Evolutionary conservation across 2,888 invertebrate species (phyloP), one percentile per base, ranked within the genome.

Genomic region (Euzetes globulus): DNA sequence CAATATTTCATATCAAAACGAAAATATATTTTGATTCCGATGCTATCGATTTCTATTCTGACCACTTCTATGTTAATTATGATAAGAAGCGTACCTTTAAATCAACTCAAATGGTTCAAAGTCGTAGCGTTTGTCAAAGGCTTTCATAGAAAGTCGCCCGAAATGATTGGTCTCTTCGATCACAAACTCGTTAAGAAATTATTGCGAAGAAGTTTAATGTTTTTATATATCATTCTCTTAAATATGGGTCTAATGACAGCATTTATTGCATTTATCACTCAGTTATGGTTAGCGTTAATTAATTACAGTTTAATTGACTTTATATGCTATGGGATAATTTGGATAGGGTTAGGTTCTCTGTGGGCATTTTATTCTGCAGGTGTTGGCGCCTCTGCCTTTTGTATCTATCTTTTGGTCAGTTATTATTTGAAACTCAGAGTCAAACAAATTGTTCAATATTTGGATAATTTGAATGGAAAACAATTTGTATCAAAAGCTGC

Each of bases 341-440:
- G 22, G 22, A n/a, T 58, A 5, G 6, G 6, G 1, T 19, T 22
- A 4, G 58, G n/a, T 27, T 4, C 22, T n/a, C 9, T 58, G 6
- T 58, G 58, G 58, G 22, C 58, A 4, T 58, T 58, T 13, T 58
- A 19, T 58, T 58, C 15, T 58, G 58, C 58, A 6, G 58, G 58
- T 22, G 4, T 22, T 22, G 58, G 58, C 22, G 9, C 25, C 2
- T 22, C 58, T 7, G 5, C 13, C 1, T 58, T 58, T 3, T 11
- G 58, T 6, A 4, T 19, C 9, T 58, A 22, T 13, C 58, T 58
- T 11, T 17, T 58, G 11, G 22, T 58, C 22, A 17, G 22, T 58
- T 58, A 58, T 58, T 58, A 58, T n/a, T 22, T 58, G 4, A 58
- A 58, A 58, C 27, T 58, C 9, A 58, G 58, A 58, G 27, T 58